Evolutionary conservation across 2,888 invertebrate species (phyloP), one percentile per base, ranked within the genome.

Genomic region (Seira musarum): DNA sequence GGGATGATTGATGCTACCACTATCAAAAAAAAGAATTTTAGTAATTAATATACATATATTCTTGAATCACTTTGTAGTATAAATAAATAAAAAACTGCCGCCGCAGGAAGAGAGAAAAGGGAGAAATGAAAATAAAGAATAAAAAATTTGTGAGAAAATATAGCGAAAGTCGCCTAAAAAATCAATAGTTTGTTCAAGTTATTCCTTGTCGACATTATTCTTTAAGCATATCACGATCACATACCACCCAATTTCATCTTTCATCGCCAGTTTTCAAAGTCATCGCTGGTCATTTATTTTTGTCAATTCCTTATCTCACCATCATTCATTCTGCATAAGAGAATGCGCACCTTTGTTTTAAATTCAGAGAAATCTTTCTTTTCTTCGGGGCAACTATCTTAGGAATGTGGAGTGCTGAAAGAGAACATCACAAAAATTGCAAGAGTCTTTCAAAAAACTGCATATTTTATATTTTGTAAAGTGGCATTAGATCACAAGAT

Each of bases 1-100:
- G 80, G 80, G 80, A 80, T 80, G 80, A 80, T 80, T 80, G 80
- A 80, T 80, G 80, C 80, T 80, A 80, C 80, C 80, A 80, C 80
- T 80, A 80, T 80, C 80, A 80, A 80, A 80, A 80, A 40, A 53
- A 53, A 17, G 17, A 53, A n/a, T 53, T 80, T 72, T 80, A 80
- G 80, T 80, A 80, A 70, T 75, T 80, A 80, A 70, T 53, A 53
- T 53, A 53, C 53, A 80, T 80, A 80, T 80, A 80, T 80, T 80
- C 80, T 80, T 80, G 80, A 80, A 80, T 80, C 80, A 80, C 80
- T 80, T 80, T 80, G 80, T 80, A 80, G 80, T 80, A 80, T 74
- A 64, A 64, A 64, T 66, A 66, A 53, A 73, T 57, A 66, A 66
- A 66, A 65, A 71, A 69, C 80, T 71, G 75, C 80, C 75, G 80